Percentiles rank a stretch among this genome's conserved stretches.
Evolutionary conservation across 53 echinoderm and acorn worm species (phyloP).

Genomic region (Henricia sp.): DNA sequence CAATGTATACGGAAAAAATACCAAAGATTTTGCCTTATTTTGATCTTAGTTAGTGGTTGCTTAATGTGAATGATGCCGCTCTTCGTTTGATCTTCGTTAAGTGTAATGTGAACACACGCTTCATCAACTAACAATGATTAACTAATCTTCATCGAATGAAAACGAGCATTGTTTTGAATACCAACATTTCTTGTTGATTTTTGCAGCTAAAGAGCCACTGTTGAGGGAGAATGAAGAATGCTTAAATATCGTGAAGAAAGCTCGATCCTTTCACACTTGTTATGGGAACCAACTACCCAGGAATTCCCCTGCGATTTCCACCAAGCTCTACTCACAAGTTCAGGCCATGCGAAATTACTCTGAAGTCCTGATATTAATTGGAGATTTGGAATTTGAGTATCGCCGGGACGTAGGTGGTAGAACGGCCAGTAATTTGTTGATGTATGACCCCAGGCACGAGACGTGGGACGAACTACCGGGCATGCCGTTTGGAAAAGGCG

Average conservation of each 20-base stretch:
- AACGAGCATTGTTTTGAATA: too few relatives aligned
- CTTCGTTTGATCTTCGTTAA: too few relatives aligned
- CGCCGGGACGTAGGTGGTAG: background rate
- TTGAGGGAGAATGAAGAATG: constrained; percentile 15
- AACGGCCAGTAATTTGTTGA: constrained; percentile 8
- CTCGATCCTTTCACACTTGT: constrained; percentile 15
- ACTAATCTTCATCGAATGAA: too few relatives aligned
- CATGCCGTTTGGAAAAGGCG: background rate
- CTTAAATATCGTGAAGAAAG: constrained; percentile 45
- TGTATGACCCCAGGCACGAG: constrained; percentile 27
- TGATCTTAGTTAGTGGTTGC: too few relatives aligned
- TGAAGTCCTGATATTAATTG: constrained; percentile 33
- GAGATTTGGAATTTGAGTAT: constrained; percentile 20
- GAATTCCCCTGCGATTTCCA: background rate
- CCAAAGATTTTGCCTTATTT: too few relatives aligned
- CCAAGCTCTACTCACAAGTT: background rate
- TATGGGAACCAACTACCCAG: background rate
- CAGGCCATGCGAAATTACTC: constrained; percentile 41
- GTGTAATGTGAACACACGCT: too few relatives aligned
- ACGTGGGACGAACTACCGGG: constrained; percentile 50
- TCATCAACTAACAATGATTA: too few relatives aligned
- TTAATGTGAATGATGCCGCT: too few relatives aligned
- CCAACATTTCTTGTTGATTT: background rate
- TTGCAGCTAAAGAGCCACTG: constrained; percentile 34
- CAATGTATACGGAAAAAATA: too few relatives aligned